Evolutionary conservation across 2,888 invertebrate genomes (phyloP).

Genomic region (Yponomeuta sedellus): DNA sequence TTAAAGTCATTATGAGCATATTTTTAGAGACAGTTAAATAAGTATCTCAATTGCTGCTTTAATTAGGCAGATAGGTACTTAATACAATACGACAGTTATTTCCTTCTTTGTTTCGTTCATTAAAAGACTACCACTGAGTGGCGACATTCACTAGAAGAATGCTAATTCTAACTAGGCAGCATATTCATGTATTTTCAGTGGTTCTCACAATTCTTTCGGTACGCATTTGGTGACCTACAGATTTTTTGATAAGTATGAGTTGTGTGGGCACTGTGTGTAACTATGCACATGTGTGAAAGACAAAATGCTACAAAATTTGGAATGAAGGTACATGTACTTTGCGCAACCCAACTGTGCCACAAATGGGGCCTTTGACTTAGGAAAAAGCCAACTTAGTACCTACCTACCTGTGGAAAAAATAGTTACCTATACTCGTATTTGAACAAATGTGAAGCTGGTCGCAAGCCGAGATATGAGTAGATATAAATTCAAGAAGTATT

Average conservation of each 20-base stretch:
- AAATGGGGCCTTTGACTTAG: background rate
- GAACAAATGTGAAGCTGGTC: background rate
- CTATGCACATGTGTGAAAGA: background rate
- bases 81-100: background rate
- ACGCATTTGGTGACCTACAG: background rate
- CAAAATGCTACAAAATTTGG: background rate
- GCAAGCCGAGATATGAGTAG: background rate
- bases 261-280: background rate
- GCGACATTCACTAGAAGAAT: background rate
- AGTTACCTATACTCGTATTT: background rate
- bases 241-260: background rate
- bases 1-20: background rate
- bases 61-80: background rate
- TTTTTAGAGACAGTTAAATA: background rate
- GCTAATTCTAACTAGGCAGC: background rate
- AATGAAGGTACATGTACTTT: slow-evolving; percentile 28
- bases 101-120: background rate
- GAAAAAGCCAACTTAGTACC: no score
- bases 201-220: background rate
- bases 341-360: slow-evolving; percentile 39
- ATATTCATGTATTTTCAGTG: background rate
- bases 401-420: background rate
- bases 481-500: background rate
- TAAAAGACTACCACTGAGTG: background rate
- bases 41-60: background rate